These are phyloP conservation scores for Corvus cornix DNA, from an alignment of 2,113 vertebrate species.

Conservation along the genomic window DNA sequence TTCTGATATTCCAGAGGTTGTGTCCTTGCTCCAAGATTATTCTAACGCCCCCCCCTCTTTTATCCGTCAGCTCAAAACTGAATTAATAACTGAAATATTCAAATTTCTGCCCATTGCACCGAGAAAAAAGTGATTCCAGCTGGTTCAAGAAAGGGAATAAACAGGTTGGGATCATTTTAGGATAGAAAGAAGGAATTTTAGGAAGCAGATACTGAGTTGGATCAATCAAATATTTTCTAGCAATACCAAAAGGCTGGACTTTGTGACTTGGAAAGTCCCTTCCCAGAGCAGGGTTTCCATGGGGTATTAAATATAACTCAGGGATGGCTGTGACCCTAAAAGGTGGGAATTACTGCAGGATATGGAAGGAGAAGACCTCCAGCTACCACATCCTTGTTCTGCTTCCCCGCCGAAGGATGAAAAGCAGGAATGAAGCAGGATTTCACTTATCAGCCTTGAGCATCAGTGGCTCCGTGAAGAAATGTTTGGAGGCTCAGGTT, in stretches of 20 bases:
- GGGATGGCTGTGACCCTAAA: background rate
- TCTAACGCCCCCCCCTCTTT: background rate
- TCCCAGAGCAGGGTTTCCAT: background rate
- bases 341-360: background rate
- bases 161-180: background rate
- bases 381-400: background rate
- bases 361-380: background rate
- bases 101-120: background rate
- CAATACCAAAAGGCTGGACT: background rate
- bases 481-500: background rate
- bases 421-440: background rate
- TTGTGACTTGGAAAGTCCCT: background rate
- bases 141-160: background rate
- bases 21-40: background rate
- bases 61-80: background rate
- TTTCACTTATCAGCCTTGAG: background rate
- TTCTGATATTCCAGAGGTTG: background rate
- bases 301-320: background rate
- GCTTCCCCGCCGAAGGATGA: background rate
- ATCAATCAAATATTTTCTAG: background rate
- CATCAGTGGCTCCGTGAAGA: background rate
- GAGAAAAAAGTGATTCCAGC: background rate
- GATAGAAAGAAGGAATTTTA: background rate
- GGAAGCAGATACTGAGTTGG: background rate
- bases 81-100: background rate